Conservation (phyloP, 1,140 invertebrate species). For the Philotrypesis tridentata region DNA sequence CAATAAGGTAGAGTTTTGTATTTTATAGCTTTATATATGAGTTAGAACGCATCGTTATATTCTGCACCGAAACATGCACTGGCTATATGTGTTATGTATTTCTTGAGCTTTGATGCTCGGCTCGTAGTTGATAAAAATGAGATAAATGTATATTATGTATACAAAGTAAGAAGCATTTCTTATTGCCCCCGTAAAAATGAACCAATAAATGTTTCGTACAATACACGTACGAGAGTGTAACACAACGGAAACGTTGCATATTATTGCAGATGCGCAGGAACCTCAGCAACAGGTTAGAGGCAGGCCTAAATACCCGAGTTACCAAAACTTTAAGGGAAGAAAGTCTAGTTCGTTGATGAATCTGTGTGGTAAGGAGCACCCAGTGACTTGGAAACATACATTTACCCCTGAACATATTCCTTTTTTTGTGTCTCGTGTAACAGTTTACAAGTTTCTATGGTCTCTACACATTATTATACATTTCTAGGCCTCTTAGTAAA, state of each 20-base stretch:
- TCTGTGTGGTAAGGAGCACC: constrained; percentile 89
- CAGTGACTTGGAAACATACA: constrained; percentile 59
- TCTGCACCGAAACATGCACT: constrained; percentile 69
- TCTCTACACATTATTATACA: constrained; percentile 44
- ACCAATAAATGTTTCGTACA: constrained; percentile 43
- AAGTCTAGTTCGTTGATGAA: constrained; percentile 95
- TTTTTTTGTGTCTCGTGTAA: constrained; percentile 62
- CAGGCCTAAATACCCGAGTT: constrained; percentile 87
- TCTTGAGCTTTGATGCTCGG: constrained; percentile 61
- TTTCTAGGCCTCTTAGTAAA: constrained; percentile 31
- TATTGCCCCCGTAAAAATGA: constrained; percentile 25
- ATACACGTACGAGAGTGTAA: constrained; percentile 64
- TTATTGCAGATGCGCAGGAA: constrained; percentile 80
- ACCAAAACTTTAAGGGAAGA: constrained; percentile 89
- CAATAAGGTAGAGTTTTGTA: constrained; percentile 21
- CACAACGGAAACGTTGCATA: constrained; percentile 72
- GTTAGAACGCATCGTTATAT: constrained; percentile 67
- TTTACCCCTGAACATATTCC: constrained; percentile 51
- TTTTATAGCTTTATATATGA: constrained; percentile 53
- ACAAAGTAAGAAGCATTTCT: constrained; percentile 31
- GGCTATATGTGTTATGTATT: constrained; percentile 50
- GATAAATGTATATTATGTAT: constrained; percentile 17
- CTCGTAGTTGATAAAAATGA: constrained; percentile 61
- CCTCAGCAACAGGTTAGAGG: constrained; percentile 83
- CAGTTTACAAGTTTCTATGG: constrained; percentile 52